Evolutionary conservation across 1,140 invertebrate species (phyloP).

Genomic region (Bradynema listronoti): DNA sequence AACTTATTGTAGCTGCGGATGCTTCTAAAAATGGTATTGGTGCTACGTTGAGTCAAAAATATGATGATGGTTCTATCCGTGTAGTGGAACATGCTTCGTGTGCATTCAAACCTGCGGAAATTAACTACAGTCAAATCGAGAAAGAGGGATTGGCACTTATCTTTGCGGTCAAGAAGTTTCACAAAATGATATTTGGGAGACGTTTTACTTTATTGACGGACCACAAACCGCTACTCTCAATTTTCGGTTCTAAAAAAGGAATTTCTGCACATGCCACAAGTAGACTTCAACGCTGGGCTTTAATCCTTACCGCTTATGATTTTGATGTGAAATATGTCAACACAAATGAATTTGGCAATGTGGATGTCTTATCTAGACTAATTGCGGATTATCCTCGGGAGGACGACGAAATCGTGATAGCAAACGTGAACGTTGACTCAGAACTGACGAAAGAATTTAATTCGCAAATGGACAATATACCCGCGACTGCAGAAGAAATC

Average conservation of each 20-base stretch:
- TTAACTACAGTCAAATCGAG: slow-evolving; percentile 62
- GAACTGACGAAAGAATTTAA: slow-evolving; percentile 6
- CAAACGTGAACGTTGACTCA: slow-evolving; percentile 6
- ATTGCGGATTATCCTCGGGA: slow-evolving; percentile 10
- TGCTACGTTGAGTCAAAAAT: slow-evolving; percentile 59
- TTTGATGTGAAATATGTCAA: slow-evolving; percentile 19
- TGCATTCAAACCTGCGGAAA: slow-evolving; percentile 59
- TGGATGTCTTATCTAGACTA: slow-evolving; percentile 10
- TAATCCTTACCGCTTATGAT: slow-evolving; percentile 15
- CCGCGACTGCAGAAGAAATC: slow-evolving; percentile 2
- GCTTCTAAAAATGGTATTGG: slow-evolving; percentile 60
- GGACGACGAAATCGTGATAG: slow-evolving; percentile 15
- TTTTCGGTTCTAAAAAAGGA: slow-evolving; percentile 18
- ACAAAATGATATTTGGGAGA: slow-evolving; percentile 15
- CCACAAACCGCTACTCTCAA: slow-evolving; percentile 19
- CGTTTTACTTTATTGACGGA: slow-evolving; percentile 13
- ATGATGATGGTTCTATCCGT: slow-evolving; percentile 54
- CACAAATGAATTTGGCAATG: slow-evolving; percentile 10
- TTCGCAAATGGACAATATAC: not conserved
- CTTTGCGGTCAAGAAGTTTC: slow-evolving; percentile 18
- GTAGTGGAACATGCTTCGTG: slow-evolving; percentile 60
- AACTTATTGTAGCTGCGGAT: slow-evolving; percentile 60
- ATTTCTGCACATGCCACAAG: slow-evolving; percentile 16
- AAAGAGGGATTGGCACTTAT: slow-evolving; percentile 58
- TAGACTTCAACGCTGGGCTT: slow-evolving; percentile 16